Percentiles rank a stretch among this genome's conserved stretches.
phyloP scores from a whole-genome alignment of 2,113 vertebrate genomes.

The Etheostoma cragini region DNA sequence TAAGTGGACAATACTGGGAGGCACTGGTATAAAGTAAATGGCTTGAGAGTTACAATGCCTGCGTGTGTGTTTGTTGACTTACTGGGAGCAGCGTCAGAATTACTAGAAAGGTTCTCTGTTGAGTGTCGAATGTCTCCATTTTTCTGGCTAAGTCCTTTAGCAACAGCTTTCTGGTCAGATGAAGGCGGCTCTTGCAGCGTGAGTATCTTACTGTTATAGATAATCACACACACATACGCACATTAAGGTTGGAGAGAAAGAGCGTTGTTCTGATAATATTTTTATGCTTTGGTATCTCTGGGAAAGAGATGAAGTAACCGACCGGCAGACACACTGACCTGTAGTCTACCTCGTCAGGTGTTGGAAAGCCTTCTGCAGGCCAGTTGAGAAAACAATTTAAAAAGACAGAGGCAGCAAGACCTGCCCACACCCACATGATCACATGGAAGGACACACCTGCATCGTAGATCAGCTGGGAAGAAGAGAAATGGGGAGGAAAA shows the following conservation, averaged over 20 bases:
- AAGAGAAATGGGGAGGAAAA: conserved; percentile 9
- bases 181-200: conserved; percentile 66
- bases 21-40: neutral
- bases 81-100: conserved; percentile 66
- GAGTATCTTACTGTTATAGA: conserved; percentile 79
- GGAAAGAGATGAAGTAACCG: neutral
- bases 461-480: conserved; percentile 87
- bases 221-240: conserved; percentile 1
- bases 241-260: neutral
- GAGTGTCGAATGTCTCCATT: conserved; percentile 68
- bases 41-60: neutral
- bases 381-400: conserved; percentile 92
- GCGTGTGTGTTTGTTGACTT: conserved; percentile 57
- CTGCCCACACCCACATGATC: conserved; percentile 91
- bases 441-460: conserved; percentile 83
- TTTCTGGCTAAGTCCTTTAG: conserved; percentile 82
- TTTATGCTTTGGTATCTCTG: neutral
- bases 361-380: conserved; percentile 88
- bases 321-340: conserved; percentile 75
- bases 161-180: conserved; percentile 80
- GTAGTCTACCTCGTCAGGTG: conserved; percentile 88
- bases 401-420: conserved; percentile 87
- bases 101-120: conserved; percentile 72
- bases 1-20: too few relatives aligned
- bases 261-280: accelerated